Conservation (phyloP, 2,888 invertebrate species). For the Stomorhina lunata region DNA sequence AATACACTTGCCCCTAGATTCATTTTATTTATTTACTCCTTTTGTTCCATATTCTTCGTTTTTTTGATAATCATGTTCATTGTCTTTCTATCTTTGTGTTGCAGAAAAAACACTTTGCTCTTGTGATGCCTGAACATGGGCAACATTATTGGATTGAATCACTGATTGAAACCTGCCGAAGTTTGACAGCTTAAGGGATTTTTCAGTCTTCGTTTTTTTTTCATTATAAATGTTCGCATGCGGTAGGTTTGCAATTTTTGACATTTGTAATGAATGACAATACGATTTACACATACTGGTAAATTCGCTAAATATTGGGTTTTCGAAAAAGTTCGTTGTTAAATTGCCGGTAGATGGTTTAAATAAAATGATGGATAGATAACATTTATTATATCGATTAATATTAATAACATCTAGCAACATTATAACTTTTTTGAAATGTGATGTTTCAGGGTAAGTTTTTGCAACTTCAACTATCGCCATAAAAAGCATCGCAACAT, state of each 20-base stretch:
- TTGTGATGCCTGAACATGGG: slow-evolving; percentile 11
- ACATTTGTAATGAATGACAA: slow-evolving; percentile 67
- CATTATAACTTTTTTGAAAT: too few relatives aligned
- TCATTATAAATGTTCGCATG: slow-evolving; percentile 74
- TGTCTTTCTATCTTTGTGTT: background rate
- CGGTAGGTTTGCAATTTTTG: slow-evolving; percentile 74
- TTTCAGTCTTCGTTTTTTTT: slow-evolving; percentile 65
- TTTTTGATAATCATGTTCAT: slow-evolving; percentile 2
- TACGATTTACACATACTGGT: too few relatives aligned
- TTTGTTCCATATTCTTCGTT: background rate
- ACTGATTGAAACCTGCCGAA: slow-evolving; percentile 77
- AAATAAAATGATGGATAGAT: too few relatives aligned
- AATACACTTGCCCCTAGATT: slow-evolving; percentile 34
- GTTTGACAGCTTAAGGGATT: slow-evolving; percentile 70
- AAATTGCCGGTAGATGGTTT: too few relatives aligned
- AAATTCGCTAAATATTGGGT: too few relatives aligned
- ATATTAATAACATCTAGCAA: too few relatives aligned
- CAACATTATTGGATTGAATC: too few relatives aligned
- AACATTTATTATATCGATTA: too few relatives aligned
- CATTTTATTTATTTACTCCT: background rate
- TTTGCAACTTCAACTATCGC: too few relatives aligned
- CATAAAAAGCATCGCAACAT: too few relatives aligned
- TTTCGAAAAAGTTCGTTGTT: too few relatives aligned
- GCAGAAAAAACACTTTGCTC: slow-evolving; percentile 26
- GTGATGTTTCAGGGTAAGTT: too few relatives aligned